phyloP scores from a whole-genome alignment of 2,888 invertebrate genomes.

The Formica aserva region DNA sequence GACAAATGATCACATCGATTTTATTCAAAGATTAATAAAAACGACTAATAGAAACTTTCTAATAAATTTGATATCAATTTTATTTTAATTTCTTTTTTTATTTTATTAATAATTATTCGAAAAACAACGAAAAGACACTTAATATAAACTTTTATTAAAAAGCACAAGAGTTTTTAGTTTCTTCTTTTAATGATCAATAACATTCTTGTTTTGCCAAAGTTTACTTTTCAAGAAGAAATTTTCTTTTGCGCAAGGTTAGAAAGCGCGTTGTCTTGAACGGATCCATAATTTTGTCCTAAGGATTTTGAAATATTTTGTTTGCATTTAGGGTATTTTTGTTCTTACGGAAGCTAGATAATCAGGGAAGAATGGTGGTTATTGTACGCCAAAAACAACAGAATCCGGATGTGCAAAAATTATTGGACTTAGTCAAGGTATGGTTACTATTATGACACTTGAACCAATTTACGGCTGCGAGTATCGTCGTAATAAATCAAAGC shows the following conservation, averaged over 20 bases:
- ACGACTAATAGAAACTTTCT: not conserved
- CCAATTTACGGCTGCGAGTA: not conserved
- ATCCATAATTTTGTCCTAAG: not conserved
- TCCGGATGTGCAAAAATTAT: slow-evolving; percentile 87
- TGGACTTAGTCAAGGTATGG: slow-evolving; percentile 88
- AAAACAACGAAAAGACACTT: not conserved
- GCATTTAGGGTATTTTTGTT: slow-evolving; percentile 87
- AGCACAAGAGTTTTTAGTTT: too few relatives aligned
- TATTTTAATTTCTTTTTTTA: not conserved
- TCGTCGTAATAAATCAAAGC: not conserved
- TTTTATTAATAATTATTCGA: slow-evolving; percentile 1
- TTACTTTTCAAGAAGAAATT: not conserved
- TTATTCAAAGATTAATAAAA: not conserved
- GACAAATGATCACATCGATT: not conserved
- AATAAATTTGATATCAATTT: not conserved
- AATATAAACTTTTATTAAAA: not conserved
- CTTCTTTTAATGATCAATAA: not conserved
- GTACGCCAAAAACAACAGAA: slow-evolving; percentile 88
- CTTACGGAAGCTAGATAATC: slow-evolving; percentile 86
- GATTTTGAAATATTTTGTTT: not conserved
- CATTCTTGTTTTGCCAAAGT: not conserved
- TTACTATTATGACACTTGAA: not conserved
- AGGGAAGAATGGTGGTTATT: slow-evolving; percentile 88
- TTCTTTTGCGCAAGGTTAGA: not conserved
- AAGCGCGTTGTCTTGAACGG: not conserved